Evolutionary conservation across 2,797 vertebrate genomes (phyloP).

Genomic region (Lates japonicus): DNA sequence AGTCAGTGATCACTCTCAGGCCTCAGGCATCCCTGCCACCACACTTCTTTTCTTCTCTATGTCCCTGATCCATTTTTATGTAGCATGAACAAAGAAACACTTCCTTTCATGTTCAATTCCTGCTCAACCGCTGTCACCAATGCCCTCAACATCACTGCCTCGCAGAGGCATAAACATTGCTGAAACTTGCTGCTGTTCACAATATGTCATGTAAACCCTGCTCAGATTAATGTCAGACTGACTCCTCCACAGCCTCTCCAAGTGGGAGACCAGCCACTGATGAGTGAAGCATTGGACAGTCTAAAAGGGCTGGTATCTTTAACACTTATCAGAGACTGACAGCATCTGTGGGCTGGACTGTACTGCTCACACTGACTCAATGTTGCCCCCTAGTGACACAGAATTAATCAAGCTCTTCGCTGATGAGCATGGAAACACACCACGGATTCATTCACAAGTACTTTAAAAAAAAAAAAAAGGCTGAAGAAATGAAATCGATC

Average conservation of each 20-base stretch:
- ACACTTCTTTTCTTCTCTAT: background rate
- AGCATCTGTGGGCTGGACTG: background rate
- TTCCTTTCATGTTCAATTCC: slow-evolving; percentile 11
- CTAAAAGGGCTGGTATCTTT: background rate
- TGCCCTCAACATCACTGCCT: background rate
- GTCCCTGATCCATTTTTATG: slow-evolving; percentile 42
- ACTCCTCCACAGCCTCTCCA: background rate
- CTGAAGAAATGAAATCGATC: background rate
- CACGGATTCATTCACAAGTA: background rate
- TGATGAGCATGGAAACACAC: background rate
- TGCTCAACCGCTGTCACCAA: background rate
- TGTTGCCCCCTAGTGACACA: slow-evolving; percentile 70
- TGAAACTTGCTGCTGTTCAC: slow-evolving; percentile 24
- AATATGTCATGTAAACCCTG: background rate
- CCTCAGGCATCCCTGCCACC: slow-evolving; percentile 13
- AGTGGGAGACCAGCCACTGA: slow-evolving; percentile 1
- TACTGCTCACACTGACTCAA: slow-evolving; percentile 49
- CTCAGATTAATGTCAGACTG: background rate
- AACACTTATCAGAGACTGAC: background rate
- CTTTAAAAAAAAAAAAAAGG: background rate
- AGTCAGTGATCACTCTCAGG: slow-evolving; percentile 9
- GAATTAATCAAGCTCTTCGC: background rate
- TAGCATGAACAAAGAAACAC: slow-evolving; percentile 14
- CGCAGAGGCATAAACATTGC: background rate
- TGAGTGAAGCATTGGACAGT: slow-evolving; percentile 9